Conservation (phyloP, 2,797 vertebrate genomes). For the Cyprinella venusta region DNA sequence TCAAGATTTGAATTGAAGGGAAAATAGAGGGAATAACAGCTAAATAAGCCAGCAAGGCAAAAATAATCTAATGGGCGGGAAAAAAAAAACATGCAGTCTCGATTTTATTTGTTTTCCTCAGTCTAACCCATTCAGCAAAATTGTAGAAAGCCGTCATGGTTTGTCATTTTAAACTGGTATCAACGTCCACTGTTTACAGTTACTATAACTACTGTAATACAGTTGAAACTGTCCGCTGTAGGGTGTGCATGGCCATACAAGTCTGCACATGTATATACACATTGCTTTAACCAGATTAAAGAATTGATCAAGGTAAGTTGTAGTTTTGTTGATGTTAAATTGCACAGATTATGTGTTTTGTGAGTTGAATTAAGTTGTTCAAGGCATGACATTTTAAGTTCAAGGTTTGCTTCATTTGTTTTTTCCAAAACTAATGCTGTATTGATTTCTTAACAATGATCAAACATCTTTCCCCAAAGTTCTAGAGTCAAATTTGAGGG, state of each 20-base stretch:
- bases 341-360: not conserved
- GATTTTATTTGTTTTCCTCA: not conserved
- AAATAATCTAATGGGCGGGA: not conserved
- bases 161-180: slow-evolving; percentile 17
- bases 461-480: not conserved
- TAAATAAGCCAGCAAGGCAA: not conserved
- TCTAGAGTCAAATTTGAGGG: not conserved
- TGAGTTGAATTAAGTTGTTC: not conserved
- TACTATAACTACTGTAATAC: slow-evolving; percentile 62
- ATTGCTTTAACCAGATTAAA: slow-evolving; percentile 16
- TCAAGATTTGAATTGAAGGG: not conserved
- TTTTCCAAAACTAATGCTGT: not conserved
- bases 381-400: not conserved
- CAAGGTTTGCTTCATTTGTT: not conserved
- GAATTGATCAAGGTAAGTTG: not conserved
- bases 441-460: not conserved
- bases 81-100: not conserved
- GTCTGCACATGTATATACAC: not conserved
- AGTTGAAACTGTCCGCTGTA: not conserved
- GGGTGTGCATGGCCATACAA: not conserved
- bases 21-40: not conserved
- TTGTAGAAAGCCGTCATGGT: not conserved
- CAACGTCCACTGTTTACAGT: slow-evolving; percentile 55
- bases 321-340: not conserved
- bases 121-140: not conserved